Conservation (phyloP, 1,140 invertebrate genomes). For the Nilaparvata lugens region DNA sequence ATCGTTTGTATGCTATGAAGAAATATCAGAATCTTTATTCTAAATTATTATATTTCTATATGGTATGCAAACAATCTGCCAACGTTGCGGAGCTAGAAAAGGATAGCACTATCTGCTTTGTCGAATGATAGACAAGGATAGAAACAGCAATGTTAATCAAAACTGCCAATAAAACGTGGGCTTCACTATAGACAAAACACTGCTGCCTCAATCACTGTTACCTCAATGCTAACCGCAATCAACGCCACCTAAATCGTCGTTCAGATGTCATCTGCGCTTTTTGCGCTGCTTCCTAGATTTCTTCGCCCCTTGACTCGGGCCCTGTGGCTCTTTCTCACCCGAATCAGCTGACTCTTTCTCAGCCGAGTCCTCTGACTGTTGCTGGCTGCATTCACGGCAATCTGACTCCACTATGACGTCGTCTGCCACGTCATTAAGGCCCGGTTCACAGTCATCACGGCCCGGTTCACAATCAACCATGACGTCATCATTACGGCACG, state of each 20-base stretch:
- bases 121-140: too few relatives aligned
- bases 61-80: too few relatives aligned
- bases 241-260: background rate
- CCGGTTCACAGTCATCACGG: background rate
- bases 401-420: background rate
- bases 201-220: too few relatives aligned
- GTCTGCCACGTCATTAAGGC: background rate
- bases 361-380: constrained; percentile 1
- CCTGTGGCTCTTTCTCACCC: background rate
- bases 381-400: background rate
- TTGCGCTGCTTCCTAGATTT: background rate
- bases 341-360: background rate
- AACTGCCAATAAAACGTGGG: too few relatives aligned
- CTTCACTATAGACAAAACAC: too few relatives aligned
- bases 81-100: too few relatives aligned
- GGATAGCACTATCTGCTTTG: too few relatives aligned
- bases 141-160: too few relatives aligned
- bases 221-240: too few relatives aligned
- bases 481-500: background rate
- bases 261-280: background rate
- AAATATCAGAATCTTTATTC: too few relatives aligned
- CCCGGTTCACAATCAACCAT: background rate
- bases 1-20: too few relatives aligned
- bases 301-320: background rate
- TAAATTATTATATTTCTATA: too few relatives aligned